Evolutionary conservation across 2,888 invertebrate genomes (phyloP).

Genomic region (Ryuthela nishihirai): DNA sequence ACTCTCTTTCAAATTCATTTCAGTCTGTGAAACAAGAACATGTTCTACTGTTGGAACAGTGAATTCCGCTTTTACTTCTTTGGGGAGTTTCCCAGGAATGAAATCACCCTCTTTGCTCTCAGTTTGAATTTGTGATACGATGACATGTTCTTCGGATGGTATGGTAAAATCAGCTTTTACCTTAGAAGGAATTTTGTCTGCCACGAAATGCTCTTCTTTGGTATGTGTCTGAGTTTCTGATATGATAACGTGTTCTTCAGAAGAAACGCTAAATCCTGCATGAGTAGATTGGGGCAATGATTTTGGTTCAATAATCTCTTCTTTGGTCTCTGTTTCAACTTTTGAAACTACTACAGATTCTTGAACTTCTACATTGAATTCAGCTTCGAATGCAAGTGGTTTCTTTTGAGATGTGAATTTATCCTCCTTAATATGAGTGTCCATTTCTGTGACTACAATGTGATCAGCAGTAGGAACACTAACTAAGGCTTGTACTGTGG

Average conservation of each 20-base stretch:
- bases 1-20: slow-evolving; percentile 34
- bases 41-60: slow-evolving; percentile 30
- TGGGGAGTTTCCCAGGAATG: slow-evolving; percentile 15
- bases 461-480: slow-evolving; percentile 6
- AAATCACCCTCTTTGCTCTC: slow-evolving; percentile 33
- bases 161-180: slow-evolving; percentile 16
- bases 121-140: slow-evolving; percentile 31
- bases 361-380: slow-evolving; percentile 1
- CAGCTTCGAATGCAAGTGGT: slow-evolving; percentile 5
- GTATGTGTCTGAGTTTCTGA: slow-evolving; percentile 10
- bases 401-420: slow-evolving; percentile 13
- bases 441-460: slow-evolving; percentile 17
- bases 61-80: slow-evolving; percentile 21
- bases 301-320: slow-evolving; percentile 14
- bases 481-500: neutral
- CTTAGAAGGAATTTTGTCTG: slow-evolving; percentile 7
- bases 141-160: slow-evolving; percentile 29
- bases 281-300: slow-evolving; percentile 11
- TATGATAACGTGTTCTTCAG: slow-evolving; percentile 21
- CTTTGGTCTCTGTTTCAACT: slow-evolving; percentile 4
- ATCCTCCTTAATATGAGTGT: slow-evolving; percentile 28
- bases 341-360: slow-evolving; percentile 6
- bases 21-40: slow-evolving; percentile 29
- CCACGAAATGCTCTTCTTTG: slow-evolving; percentile 12
- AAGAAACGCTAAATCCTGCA: slow-evolving; percentile 4